Evolutionary conservation across 2,797 vertebrate species (phyloP).

Genomic region (Trachops cirrhosus): DNA sequence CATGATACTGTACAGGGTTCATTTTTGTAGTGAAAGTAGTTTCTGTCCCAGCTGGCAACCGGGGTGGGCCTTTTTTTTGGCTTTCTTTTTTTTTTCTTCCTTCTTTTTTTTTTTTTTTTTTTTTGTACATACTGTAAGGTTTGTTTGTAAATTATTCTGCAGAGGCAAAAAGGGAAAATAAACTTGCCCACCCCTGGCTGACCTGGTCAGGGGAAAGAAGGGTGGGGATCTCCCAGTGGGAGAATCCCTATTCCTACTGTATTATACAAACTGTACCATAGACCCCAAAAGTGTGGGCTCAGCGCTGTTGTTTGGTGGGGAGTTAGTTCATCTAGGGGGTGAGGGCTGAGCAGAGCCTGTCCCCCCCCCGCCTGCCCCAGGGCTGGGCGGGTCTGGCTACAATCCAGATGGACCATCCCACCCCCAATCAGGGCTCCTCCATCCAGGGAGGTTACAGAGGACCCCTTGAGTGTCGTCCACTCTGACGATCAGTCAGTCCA

Average conservation of each 20-base stretch:
- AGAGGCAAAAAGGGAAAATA: constrained; percentile 65
- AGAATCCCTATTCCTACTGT: background rate
- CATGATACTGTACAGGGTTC: constrained; percentile 63
- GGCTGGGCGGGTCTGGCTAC: background rate
- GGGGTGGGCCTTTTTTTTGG: background rate
- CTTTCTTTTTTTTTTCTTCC: background rate
- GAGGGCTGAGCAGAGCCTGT: background rate
- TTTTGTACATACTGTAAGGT: constrained; percentile 67
- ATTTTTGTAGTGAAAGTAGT: constrained; percentile 59
- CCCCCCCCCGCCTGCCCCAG: background rate
- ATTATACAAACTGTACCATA: constrained; percentile 58
- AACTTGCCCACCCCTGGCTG: background rate
- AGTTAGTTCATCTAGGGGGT: background rate
- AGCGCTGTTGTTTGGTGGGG: background rate
- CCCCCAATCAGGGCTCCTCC: background rate
- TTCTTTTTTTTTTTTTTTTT: background rate
- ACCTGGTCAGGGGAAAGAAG: background rate
- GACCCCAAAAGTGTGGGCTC: background rate
- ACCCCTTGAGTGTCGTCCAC: background rate
- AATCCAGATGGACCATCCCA: background rate
- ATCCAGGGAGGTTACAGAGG: background rate
- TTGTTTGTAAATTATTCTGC: constrained; percentile 75
- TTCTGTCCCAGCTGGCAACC: background rate
- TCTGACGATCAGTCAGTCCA: background rate
- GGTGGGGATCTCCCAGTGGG: background rate